phyloP scores from a whole-genome alignment of 1,140 invertebrate genomes.

The Drosophila persimilis region DNA sequence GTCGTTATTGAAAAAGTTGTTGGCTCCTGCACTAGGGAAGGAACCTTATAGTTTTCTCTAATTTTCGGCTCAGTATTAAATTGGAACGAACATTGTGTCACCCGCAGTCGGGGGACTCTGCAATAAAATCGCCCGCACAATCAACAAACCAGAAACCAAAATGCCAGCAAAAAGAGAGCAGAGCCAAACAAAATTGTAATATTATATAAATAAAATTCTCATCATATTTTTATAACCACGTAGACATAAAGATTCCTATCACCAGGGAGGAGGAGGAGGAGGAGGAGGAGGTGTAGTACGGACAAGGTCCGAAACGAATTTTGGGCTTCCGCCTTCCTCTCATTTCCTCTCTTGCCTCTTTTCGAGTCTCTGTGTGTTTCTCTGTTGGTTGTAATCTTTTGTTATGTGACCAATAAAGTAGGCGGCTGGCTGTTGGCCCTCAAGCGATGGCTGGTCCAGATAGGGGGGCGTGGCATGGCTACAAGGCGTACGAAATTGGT shows the following conservation, averaged over 20 bases:
- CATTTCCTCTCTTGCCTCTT: neutral
- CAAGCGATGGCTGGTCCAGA: slow-evolving; percentile 31
- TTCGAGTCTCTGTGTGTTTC: neutral
- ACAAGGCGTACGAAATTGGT: slow-evolving; percentile 58
- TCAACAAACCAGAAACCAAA: slow-evolving; percentile 30
- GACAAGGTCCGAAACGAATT: slow-evolving; percentile 49
- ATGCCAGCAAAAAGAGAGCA: slow-evolving; percentile 22
- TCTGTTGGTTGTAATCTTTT: slow-evolving; percentile 66
- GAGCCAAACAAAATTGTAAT: slow-evolving; percentile 31
- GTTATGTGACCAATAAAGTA: slow-evolving; percentile 80
- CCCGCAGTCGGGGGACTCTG: slow-evolving; percentile 9
- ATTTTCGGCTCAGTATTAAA: slow-evolving; percentile 28
- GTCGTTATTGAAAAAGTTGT: neutral
- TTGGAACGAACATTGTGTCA: slow-evolving; percentile 29
- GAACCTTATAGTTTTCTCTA: neutral
- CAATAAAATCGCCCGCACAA: slow-evolving; percentile 46
- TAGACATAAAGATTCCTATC: slow-evolving; percentile 72
- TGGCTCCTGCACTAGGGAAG: neutral
- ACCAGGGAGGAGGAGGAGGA: slow-evolving; percentile 15
- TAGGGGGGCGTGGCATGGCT: slow-evolving; percentile 36
- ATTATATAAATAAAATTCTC: slow-evolving; percentile 67
- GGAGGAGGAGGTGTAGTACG: neutral
- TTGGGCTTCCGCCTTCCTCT: slow-evolving; percentile 23
- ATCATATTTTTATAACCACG: slow-evolving; percentile 78
- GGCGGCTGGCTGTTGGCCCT: slow-evolving; percentile 53